phyloP scores from a whole-genome alignment of 2,888 invertebrate species.

The Tigriopus californicus region DNA sequence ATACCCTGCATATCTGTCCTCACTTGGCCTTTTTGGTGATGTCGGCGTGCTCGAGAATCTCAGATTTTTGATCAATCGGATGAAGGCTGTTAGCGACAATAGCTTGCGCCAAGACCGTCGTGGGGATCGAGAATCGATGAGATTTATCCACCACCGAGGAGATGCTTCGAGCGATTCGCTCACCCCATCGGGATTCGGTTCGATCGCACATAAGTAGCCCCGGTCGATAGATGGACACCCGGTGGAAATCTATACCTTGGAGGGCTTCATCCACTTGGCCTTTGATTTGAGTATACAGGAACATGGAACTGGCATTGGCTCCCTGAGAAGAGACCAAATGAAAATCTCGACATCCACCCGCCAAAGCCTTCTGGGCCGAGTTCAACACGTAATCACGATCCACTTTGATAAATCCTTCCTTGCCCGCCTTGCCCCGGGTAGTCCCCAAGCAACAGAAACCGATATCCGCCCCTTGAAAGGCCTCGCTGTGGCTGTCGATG shows the following conservation, averaged over 20 bases:
- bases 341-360: conserved; percentile 30
- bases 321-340: conserved; percentile 30
- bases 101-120: not conserved
- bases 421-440: conserved; percentile 31
- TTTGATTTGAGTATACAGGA: conserved; percentile 32
- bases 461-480: conserved; percentile 23
- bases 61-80: too few species aligned
- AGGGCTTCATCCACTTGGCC: conserved; percentile 22
- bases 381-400: conserved; percentile 34
- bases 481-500: conserved; percentile 27
- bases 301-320: conserved; percentile 30
- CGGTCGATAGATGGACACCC: conserved; percentile 22
- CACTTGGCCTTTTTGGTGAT: too few species aligned
- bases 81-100: not conserved
- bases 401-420: conserved; percentile 30
- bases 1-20: too few species aligned
- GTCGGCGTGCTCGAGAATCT: too few species aligned
- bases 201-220: conserved; percentile 22
- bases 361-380: conserved; percentile 30
- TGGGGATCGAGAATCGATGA: not conserved
- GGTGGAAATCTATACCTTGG: conserved; percentile 20
- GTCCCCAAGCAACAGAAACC: conserved; percentile 35
- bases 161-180: conserved; percentile 19
- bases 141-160: not conserved
- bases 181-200: conserved; percentile 20